Conservation (phyloP, 2,888 invertebrate species). For the Drepanosiphum platanoidis region DNA sequence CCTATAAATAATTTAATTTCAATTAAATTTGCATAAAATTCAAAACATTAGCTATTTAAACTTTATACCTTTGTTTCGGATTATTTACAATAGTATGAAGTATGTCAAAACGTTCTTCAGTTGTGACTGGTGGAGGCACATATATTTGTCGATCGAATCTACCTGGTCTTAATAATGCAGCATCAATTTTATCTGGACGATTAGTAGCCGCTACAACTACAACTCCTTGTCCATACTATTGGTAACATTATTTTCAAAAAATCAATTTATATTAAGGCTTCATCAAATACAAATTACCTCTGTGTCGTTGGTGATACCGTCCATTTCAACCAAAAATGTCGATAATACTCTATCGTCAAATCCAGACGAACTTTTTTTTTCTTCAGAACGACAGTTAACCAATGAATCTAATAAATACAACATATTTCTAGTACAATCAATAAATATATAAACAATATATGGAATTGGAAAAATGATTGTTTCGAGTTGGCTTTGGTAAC, state of each 20-base stretch:
- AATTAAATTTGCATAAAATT: not conserved
- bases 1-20: slow-evolving; percentile 63
- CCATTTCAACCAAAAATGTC: slow-evolving; percentile 75
- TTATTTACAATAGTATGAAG: slow-evolving; percentile 68
- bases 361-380: slow-evolving; percentile 67
- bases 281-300: slow-evolving; percentile 36
- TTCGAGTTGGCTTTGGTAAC: too few species aligned
- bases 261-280: not conserved
- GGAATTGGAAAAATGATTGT: too few species aligned
- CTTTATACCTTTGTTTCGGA: slow-evolving; percentile 17
- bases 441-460: too few species aligned
- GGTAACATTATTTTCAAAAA: not conserved
- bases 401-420: slow-evolving; percentile 68
- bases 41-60: slow-evolving; percentile 6
- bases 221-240: slow-evolving; percentile 66
- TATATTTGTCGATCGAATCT: slow-evolving; percentile 73
- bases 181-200: slow-evolving; percentile 74
- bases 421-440: not conserved
- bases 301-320: slow-evolving; percentile 70
- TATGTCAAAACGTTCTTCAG: slow-evolving; percentile 69
- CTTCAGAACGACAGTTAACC: slow-evolving; percentile 68
- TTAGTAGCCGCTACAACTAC: slow-evolving; percentile 76
- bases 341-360: slow-evolving; percentile 73
- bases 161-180: slow-evolving; percentile 74
- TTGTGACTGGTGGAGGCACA: slow-evolving; percentile 72